A percentile compares a stretch with the other conserved stretches of the same genome.
Evolutionary conservation across 2,888 invertebrate species (phyloP).

Genomic region (Oscheius onirici): DNA sequence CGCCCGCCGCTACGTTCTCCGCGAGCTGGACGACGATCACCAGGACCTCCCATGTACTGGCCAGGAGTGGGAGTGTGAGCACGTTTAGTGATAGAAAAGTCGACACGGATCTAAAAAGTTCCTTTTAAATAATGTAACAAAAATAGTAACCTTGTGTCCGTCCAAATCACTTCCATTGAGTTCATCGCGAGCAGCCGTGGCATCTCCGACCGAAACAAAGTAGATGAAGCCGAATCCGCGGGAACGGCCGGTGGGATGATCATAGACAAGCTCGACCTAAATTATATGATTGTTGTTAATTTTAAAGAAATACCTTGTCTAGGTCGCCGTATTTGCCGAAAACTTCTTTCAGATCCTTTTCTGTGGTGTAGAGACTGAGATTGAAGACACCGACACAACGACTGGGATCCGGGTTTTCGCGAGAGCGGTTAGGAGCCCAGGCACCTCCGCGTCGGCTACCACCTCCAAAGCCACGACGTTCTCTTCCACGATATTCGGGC

Average conservation of each 20-base stretch:
- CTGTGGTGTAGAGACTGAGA: slow-evolving; percentile 89
- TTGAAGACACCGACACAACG: slow-evolving; percentile 94
- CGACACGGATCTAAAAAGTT: slow-evolving; percentile 59
- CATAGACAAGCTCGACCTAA: slow-evolving; percentile 84
- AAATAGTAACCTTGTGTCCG: slow-evolving; percentile 54
- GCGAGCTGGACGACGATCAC: slow-evolving; percentile 16
- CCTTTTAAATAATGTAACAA: no score
- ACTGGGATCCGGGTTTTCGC: slow-evolving; percentile 35
- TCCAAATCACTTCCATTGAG: slow-evolving; percentile 51
- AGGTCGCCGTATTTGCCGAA: slow-evolving; percentile 91
- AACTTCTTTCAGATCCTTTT: slow-evolving; percentile 88
- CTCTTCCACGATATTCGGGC: slow-evolving; percentile 3
- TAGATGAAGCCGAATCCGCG: slow-evolving; percentile 70
- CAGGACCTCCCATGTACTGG: slow-evolving; percentile 63
- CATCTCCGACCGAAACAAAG: slow-evolving; percentile 58
- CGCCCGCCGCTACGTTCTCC: slow-evolving; percentile 1
- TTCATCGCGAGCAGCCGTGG: slow-evolving; percentile 58
- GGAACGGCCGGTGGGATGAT: slow-evolving; percentile 80
- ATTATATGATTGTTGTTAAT: not conserved
- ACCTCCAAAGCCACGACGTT: slow-evolving; percentile 1
- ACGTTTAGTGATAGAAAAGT: slow-evolving; percentile 65
- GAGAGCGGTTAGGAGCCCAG: slow-evolving; percentile 20
- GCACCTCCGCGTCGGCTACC: slow-evolving; percentile 23
- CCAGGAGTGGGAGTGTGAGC: slow-evolving; percentile 69
- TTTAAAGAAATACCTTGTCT: slow-evolving; percentile 79